Base-by-base conservation (phyloP, 2,113 vertebrate species). In the mouse (Mus musculus) region DNA sequence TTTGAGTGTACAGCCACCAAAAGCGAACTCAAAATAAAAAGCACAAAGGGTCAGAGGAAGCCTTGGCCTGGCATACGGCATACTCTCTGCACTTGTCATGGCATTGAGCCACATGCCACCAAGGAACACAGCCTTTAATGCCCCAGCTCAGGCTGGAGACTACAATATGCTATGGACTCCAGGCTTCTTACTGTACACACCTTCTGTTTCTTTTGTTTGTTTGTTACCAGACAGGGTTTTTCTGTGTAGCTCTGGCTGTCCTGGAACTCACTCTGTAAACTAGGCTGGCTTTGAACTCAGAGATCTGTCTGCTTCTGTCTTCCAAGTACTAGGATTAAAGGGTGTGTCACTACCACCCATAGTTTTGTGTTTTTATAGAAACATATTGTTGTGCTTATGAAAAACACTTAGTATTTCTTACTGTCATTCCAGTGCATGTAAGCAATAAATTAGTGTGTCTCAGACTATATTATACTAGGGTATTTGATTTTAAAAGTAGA, bases 101-200 rank as follows among this genome's bases (percentile, higher is more conserved):
- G 19, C 28, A 22, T 0, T 2, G 3, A 4, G 28, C 28, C 26
- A 33, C 10, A 1, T 4, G 49, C 1, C 46, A 33, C 19, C 46
- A 13, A 14, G 0, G 30, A n/a, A n/a, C 46, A 22, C 20, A 4
- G 65, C 65, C 65, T 54, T 61, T 63, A 84, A 87, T 12, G 16
- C 33, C 14, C 11, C 49, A 13, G 33, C 33, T n/a, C 67, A 56
- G 86, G 26, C 5, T 10, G 0, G 33, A 88, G 46, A n/a, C 33
- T 17, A n/a, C 11, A 7, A 6, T 8, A 26, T 54, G 67, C 24
- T n/a, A n/a, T 2, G 3, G 33, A 39, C n/a, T n/a, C 11, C 36
- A 87, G 82, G 13, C 1, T 30, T 71, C 14, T 52, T n/a, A 71
- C 30, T 52, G 19, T 14, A 17, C 7, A 30, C 39, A 65, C 2